A percentile compares a stretch with the other conserved stretches of the same genome.
These are phyloP conservation scores for Drosophila lutescens DNA, from an alignment of 2,888 invertebrate genomes.

Conservation along the genomic window DNA sequence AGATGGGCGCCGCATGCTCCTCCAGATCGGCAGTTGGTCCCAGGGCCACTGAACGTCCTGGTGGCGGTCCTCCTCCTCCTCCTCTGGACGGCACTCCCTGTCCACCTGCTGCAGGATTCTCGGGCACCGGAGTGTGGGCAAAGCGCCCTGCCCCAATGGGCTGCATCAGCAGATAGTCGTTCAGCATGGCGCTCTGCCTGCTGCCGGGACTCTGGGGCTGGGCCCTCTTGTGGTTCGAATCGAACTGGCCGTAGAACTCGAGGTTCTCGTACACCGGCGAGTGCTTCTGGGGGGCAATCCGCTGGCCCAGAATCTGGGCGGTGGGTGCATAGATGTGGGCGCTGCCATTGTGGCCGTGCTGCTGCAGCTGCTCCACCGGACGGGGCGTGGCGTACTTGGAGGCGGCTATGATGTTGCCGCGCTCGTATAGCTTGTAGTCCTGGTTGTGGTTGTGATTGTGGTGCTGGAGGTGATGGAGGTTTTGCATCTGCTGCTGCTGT, in stretches of 20 bases:
- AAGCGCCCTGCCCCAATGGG: constrained; percentile 83
- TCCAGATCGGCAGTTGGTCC: constrained; percentile 44
- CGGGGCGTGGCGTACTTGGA: constrained; percentile 92
- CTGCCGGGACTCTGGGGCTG: constrained; percentile 88
- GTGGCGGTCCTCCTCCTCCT: too few species aligned
- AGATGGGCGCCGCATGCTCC: constrained; percentile 86
- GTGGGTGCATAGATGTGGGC: constrained; percentile 65
- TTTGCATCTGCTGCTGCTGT: constrained; percentile 82
- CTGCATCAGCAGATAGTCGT: constrained; percentile 85
- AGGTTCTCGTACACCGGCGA: constrained; percentile 92
- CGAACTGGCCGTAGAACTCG: constrained; percentile 88
- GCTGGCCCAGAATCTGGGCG: constrained; percentile 69
- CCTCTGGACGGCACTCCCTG: too few species aligned
- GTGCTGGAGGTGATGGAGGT: background rate
- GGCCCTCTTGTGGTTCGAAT: constrained; percentile 87
- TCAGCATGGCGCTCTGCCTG: constrained; percentile 80
- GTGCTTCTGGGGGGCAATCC: constrained; percentile 81
- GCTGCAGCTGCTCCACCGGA: constrained; percentile 85
- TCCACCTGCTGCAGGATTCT: constrained; percentile 55
- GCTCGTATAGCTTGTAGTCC: constrained; percentile 87
- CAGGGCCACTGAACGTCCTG: constrained; percentile 1
- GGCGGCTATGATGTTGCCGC: constrained; percentile 90
- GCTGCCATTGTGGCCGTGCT: constrained; percentile 18
- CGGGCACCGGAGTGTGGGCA: constrained; percentile 85
- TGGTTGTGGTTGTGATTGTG: constrained; percentile 58